These are phyloP conservation scores for Anguilla megastoma DNA, from an alignment of 2,797 vertebrate species.

Conservation along the genomic window DNA sequence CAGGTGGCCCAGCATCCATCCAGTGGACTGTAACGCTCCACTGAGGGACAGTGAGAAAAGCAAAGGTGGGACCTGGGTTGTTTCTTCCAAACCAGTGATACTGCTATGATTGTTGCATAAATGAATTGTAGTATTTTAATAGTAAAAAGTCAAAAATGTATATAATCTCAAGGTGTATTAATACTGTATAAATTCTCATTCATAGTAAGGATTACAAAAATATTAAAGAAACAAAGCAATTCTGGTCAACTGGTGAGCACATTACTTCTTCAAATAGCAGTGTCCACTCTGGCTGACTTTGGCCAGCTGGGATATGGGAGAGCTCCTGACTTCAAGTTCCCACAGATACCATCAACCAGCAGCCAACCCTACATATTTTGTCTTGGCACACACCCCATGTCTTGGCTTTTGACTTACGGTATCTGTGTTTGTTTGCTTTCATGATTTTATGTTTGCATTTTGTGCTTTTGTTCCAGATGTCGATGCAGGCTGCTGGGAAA, in stretches of 20 bases:
- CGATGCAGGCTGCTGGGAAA: background rate
- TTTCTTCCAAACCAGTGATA: background rate
- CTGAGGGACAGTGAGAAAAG: constrained; percentile 29
- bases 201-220: background rate
- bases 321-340: constrained; percentile 23
- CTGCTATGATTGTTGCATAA: background rate
- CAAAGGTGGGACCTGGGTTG: background rate
- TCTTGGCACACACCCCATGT: background rate
- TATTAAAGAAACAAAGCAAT: background rate
- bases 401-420: background rate
- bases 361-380: background rate
- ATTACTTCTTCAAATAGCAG: constrained; percentile 1
- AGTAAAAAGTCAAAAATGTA: background rate
- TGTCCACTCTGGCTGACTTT: background rate
- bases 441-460: background rate
- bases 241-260: background rate
- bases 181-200: background rate
- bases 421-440: background rate
- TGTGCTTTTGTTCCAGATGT: background rate
- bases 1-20: constrained; percentile 51
- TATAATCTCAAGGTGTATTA: background rate
- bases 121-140: background rate
- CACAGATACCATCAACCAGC: constrained; percentile 17
- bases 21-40: constrained; percentile 50
- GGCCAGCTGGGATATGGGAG: background rate